Evolutionary conservation across 2,113 vertebrate genomes (phyloP), one percentile per base, ranked within the genome.

Genomic region (Alectura lathami): DNA sequence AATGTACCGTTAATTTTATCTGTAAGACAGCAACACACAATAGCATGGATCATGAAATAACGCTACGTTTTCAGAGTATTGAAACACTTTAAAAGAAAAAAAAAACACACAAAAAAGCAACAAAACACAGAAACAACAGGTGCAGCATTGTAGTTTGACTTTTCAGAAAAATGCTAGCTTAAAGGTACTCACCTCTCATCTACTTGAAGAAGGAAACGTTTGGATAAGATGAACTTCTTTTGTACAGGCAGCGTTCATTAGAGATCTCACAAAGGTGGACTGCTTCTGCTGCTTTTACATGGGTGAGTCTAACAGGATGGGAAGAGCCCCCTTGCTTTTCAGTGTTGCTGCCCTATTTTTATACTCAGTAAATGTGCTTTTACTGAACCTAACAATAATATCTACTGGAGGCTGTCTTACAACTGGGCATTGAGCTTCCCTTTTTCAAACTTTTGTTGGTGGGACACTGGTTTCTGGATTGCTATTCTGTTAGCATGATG

Each of bases 401-500:
- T 93, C 91, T 86, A 50, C 75, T 84, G 73, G 70, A 96, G 87
- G 86, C 51, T 69, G 50, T 69, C 17, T 94, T 90, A 50, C 62
- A 91, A 75, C 70, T 91, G 66, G 72, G 80, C 76, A 78, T 74
- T 94, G 93, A 95, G 89, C 78, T 94, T 95, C 66, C 34, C 78
- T 87, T 88, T 96, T 90, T 89, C 70, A 92, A 73, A 45, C 42
- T 73, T 91, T 92, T 89, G 86, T 96, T 96, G 70, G 89, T 51
- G 91, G 90, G 92, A 91, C 94, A 90, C 50, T 93, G 82, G 83
- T 95, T 97, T 93, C 91, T 92, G 85, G 96, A 91, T 95, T 76
- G 77, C 95, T 96, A 3, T 95, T 97, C 96, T 96, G 74, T 96
- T 92, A 91, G 82, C 92, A 88, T 80, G 96, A 97, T 97, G 97